Evolutionary conservation across 1,140 invertebrate species (phyloP), one percentile per base, ranked within the genome.

Genomic region (Ctenoplectra terminalis): DNA sequence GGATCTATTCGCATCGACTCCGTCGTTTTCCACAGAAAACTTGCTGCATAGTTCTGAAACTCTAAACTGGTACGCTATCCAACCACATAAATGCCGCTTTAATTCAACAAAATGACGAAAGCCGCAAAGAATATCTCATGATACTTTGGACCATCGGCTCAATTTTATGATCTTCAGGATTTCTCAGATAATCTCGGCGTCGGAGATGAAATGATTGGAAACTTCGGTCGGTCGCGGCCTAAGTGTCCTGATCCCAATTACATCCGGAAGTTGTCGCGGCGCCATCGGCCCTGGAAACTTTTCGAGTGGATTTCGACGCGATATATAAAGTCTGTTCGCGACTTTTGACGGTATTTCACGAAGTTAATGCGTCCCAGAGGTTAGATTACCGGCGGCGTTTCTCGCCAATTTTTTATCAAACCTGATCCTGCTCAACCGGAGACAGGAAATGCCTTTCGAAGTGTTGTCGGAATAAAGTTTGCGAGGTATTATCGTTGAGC

Each of bases 211-310:
- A 37, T 34, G 60, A 46, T 8, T 66, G n/a, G 2, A 26, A 66
- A 46, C 23, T 64, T 64, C n/a, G n/a, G n/a, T n/a, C n/a, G n/a
- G n/a, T n/a, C n/a, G n/a, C n/a, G 61, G 63, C n/a, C 63, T 46
- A 66, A 66, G 63, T 46, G 63, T 23, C 66, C 29, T 34, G 66
- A 50, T 67, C 43, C 43, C 29, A 11, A 69, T 63, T 63, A 63
- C 34, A 63, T 15, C 34, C 23, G 23, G 4, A 50, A 69, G 43
- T 69, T 50, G 20, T n/a, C 40, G 26, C 15, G 29, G 15, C 31
- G 58, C 31, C 31, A 61, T 37, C 20, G 29, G 64, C 43, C 11
- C 20, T 9, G 20, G 15, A 69, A 69, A 69, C 66, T 69, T 69
- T 50, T 50, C 46, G 29, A 34, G 29, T 6, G 46, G 66, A 69